phyloP scores from a whole-genome alignment of 2,113 vertebrate genomes.

The Empidonax alnorum region DNA sequence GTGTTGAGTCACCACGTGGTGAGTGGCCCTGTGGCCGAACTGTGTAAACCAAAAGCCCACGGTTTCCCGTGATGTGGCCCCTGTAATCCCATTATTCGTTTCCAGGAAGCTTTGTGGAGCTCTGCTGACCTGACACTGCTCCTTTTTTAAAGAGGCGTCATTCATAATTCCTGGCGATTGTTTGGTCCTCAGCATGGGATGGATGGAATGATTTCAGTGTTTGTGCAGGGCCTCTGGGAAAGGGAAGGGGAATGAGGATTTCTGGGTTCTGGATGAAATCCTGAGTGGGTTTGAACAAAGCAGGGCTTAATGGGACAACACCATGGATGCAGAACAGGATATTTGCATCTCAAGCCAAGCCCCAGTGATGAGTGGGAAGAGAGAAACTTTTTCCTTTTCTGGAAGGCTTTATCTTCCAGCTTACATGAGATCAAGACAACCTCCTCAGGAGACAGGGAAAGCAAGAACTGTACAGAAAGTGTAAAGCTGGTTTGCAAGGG shows the following conservation, averaged over 20 bases:
- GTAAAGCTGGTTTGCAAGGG: neutral
- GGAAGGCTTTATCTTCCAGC: neutral
- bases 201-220: neutral
- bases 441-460: neutral
- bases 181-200: neutral
- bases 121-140: neutral
- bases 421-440: rapidly evolving
- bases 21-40: neutral
- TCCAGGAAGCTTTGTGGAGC: neutral
- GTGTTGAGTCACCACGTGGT: neutral
- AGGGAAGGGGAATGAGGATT: neutral
- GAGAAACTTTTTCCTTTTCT: neutral
- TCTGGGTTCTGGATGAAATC: neutral
- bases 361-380: neutral
- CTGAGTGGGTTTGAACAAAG: neutral
- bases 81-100: neutral
- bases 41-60: neutral
- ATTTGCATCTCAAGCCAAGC: neutral
- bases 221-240: neutral
- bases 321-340: neutral
- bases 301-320: neutral
- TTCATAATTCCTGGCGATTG: neutral
- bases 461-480: neutral
- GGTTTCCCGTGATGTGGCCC: rapidly evolving
- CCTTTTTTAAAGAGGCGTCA: neutral